These are phyloP conservation scores for Mimas tiliae DNA, from an alignment of 2,888 invertebrate genomes.

Conservation along the genomic window DNA sequence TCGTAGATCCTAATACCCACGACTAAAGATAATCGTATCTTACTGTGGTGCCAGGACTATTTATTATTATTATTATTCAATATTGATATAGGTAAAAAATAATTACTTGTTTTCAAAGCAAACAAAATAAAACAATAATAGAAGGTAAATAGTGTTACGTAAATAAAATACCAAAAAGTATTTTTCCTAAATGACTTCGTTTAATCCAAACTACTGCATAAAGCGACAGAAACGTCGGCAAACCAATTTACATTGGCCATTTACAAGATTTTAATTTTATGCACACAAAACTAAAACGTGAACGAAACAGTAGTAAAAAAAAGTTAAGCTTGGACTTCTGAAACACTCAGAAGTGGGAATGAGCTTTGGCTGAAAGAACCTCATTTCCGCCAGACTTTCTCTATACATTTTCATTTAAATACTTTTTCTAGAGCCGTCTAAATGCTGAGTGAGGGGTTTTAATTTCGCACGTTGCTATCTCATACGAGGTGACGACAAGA, in stretches of 20 bases:
- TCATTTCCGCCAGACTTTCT: conserved; percentile 80
- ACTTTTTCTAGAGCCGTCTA: conserved; percentile 66
- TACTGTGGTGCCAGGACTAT: too few species aligned
- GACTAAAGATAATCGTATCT: too few species aligned
- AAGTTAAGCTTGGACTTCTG: conserved; percentile 59
- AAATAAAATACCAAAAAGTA: neutral
- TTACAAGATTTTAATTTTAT: conserved; percentile 27
- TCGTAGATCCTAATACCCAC: too few species aligned
- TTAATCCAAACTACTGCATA: neutral
- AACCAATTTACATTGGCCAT: conserved; percentile 19
- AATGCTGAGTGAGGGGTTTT: conserved; percentile 68
- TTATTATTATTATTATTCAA: too few species aligned
- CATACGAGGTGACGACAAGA: conserved; percentile 65
- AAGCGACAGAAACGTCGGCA: conserved; percentile 30
- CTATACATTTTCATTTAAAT: conserved; percentile 83
- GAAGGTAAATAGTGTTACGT: neutral
- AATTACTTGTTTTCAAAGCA: too few species aligned
- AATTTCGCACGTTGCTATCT: conserved; percentile 72
- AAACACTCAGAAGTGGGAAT: conserved; percentile 71
- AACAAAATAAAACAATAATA: too few species aligned
- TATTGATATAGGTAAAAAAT: too few species aligned
- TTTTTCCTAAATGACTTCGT: too few species aligned
- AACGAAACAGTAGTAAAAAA: conserved; percentile 60
- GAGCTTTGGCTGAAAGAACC: conserved; percentile 74
- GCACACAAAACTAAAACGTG: conserved; percentile 28